Base-by-base conservation (phyloP, 2,797 vertebrate species). In the Coregonus ussuriensis region DNA sequence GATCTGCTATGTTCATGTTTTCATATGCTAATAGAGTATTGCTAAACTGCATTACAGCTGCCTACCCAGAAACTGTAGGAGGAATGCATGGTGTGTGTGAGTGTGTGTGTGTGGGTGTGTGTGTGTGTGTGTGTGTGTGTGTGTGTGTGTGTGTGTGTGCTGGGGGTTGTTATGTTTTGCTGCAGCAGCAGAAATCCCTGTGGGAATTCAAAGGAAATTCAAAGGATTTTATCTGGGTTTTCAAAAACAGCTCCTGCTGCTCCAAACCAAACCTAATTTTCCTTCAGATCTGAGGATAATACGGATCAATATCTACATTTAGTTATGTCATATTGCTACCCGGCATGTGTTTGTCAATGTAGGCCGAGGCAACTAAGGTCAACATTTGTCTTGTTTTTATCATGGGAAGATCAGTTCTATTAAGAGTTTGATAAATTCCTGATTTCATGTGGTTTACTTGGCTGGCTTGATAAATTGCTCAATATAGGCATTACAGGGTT, bases 161-260 rank as follows among this genome's bases (percentile, higher is more conserved):
- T 75, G 21, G 59, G 63, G 71, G 59, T 59, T 47, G 83, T 77
- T 81, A 77, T 82, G 74, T 83, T 74, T 81, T 18, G 72, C 72
- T n/a, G 74, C 80, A 78, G 85, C 71, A 65, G 73, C 84, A 87
- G 86, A 88, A 79, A 84, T 85, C 86, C 89, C 83, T 78, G 77
- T 80, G 87, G 89, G 88, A 88, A 86, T 87, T 83, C 81, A 76
- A 80, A 86, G 88, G 89, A 90, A 85, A 89, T 90, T 88, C 85
- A 80, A 76, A 74, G 78, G 81, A 84, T 88, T 88, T 3, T 78
- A 81, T 82, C 71, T 37, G 69, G 79, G 77, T 84, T 77, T 84
- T 83, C 82, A 82, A 85, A 88, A 88, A 84, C 83, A 82, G 76
- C 79, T 81, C 74, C 79, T 81, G 82, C 82, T 84, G 41, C 41